Percentiles rank a stretch among this genome's conserved stretches.
Conservation (phyloP, 2,888 invertebrate species). For the Rhyacophila evoluta region DNA sequence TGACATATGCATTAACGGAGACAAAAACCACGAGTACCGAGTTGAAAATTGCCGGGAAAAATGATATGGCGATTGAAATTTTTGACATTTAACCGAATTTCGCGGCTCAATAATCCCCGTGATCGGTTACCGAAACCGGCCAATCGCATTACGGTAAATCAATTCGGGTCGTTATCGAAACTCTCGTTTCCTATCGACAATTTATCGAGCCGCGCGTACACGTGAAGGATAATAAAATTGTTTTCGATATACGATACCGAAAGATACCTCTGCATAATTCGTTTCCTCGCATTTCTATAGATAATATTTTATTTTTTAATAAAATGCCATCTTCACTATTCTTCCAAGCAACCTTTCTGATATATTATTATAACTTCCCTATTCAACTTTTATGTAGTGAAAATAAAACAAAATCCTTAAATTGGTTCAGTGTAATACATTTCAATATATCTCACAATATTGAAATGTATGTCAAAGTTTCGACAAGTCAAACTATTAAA, state of each 20-base stretch:
- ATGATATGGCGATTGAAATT: background rate
- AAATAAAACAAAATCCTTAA: too few species aligned
- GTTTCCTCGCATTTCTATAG: too few species aligned
- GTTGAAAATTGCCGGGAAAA: background rate
- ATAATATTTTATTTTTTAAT: too few species aligned
- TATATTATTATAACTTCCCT: too few species aligned
- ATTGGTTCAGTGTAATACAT: too few species aligned
- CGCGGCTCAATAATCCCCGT: background rate
- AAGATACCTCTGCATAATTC: too few species aligned
- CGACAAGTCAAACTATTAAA: too few species aligned
- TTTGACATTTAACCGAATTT: background rate
- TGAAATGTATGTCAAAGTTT: too few species aligned
- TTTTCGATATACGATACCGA: background rate
- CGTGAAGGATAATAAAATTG: background rate
- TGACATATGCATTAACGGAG: background rate
- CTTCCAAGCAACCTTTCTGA: too few species aligned
- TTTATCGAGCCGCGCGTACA: constrained; percentile 8
- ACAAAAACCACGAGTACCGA: background rate
- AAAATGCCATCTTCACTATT: too few species aligned
- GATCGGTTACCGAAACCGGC: constrained; percentile 1
- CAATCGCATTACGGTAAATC: constrained; percentile 13
- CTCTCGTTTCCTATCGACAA: constrained; percentile 3
- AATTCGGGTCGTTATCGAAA: background rate
- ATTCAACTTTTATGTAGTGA: too few species aligned
- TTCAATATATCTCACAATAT: too few species aligned